These are phyloP conservation scores for Callinectes sapidus DNA, from an alignment of 2,888 invertebrate genomes.

Conservation along the genomic window DNA sequence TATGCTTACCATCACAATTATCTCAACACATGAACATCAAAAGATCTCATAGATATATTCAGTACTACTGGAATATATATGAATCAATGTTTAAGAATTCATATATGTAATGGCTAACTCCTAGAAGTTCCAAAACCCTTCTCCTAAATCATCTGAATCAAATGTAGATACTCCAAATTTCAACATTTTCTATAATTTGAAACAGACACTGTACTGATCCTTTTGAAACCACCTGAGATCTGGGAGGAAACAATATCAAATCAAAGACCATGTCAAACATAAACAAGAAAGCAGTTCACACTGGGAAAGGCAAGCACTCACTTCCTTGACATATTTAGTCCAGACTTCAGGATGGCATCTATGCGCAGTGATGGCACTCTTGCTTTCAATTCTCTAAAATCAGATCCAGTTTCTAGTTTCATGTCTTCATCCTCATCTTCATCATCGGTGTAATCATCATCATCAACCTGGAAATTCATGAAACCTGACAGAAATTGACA, in stretches of 20 bases:
- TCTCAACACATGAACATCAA: background rate
- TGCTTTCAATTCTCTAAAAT: slow-evolving; percentile 46
- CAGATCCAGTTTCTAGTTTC: slow-evolving; percentile 42
- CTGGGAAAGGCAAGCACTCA: background rate
- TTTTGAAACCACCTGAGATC: background rate
- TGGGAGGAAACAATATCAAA: background rate
- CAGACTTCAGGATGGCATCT: slow-evolving; percentile 52
- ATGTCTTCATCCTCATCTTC: slow-evolving; percentile 37
- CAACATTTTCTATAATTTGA: too few relatives aligned
- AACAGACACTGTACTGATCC: background rate
- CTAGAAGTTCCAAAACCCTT: too few relatives aligned
- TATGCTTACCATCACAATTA: background rate
- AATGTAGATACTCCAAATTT: background rate
- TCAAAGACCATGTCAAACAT: background rate
- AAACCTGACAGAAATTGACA: background rate
- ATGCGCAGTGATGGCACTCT: slow-evolving; percentile 48
- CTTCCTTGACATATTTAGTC: slow-evolving; percentile 50
- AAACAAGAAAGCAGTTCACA: slow-evolving; percentile 3
- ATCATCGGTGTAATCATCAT: slow-evolving; percentile 34
- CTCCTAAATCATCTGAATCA: background rate
- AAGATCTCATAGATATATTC: background rate
- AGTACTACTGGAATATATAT: too few relatives aligned
- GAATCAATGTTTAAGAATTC: background rate
- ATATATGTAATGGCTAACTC: background rate
- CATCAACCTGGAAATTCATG: background rate